A percentile compares a stretch with the other conserved stretches of the same genome.
Evolutionary conservation across 2,113 vertebrate species (phyloP).

Genomic region (Tragelaphus strepsiceros): DNA sequence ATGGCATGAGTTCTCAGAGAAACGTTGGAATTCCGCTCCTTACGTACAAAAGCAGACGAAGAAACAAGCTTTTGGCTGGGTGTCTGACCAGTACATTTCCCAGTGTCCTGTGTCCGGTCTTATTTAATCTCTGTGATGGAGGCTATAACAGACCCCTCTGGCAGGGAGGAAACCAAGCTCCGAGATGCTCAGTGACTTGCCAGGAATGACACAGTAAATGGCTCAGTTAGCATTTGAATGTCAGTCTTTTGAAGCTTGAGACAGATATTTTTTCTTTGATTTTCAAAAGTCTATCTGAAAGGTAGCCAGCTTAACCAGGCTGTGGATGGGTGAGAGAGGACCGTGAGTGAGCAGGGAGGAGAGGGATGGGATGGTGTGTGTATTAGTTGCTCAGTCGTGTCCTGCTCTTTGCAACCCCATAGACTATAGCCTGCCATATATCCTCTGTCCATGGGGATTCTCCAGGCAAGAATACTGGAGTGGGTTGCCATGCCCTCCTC

Average conservation of each 20-base stretch:
- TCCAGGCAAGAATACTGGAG: background rate
- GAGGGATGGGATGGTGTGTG: too few relatives aligned
- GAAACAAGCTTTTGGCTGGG: background rate
- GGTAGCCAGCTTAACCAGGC: background rate
- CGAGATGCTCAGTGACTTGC: background rate
- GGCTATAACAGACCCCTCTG: background rate
- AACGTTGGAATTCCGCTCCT: background rate
- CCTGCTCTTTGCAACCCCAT: background rate
- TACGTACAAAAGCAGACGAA: background rate
- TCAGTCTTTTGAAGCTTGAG: background rate
- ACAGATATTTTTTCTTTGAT: background rate
- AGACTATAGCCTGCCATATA: background rate
- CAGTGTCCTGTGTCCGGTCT: fast-evolving
- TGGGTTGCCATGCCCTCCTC: background rate
- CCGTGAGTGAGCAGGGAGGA: background rate
- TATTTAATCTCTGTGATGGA: background rate
- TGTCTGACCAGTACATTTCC: background rate
- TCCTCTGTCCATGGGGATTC: background rate
- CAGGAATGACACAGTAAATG: background rate
- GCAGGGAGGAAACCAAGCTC: background rate
- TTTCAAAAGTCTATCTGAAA: background rate
- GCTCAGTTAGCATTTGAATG: background rate
- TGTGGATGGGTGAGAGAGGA: background rate
- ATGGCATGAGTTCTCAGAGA: background rate
- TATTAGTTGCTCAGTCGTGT: background rate